Evolutionary conservation across 2,113 vertebrate species (phyloP), one percentile per base, ranked within the genome.

Genomic region (Lepus europaeus): DNA sequence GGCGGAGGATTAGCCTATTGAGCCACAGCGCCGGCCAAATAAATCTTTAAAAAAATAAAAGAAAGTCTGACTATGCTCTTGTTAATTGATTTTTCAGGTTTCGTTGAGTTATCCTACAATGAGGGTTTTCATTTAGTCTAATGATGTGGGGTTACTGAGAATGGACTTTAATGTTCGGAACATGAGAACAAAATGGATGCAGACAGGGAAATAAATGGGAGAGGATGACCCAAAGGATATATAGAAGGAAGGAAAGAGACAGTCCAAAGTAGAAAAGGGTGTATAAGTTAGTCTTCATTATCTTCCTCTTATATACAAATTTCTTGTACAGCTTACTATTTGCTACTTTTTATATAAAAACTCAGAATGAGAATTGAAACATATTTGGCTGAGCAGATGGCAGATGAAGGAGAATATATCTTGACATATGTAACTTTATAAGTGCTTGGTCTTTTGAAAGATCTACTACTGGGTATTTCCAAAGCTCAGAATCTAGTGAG

Each of bases 291-390:
- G 12, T 88, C 33, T 84, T 64, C 6, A 20, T 77, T 63, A 53
- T 76, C 45, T 78, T 89, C 36, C 89, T 33, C 27, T 84, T 23
- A 2, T 70, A 25, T 70, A 19, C 2, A 69, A 36, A 19, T 49
- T 87, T 81, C 10, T 61, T 69, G 61, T 4, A 87, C 49, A 56
- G 6, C 25, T 53, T 19, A 59, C 23, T 36, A n/a, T 51, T 76
- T 74, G 9, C 70, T 63, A n/a, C 63, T 91, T 90, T 72, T 86
- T 61, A 31, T 88, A 16, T 76, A n/a, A 53, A 95, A 70, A 19
- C 23, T 88, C 61, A 91, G 27, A 84, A 84, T 92, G 53, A 89
- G 20, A 83, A 13, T 5, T 69, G 17, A 70, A 33, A 19, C 5
- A 82, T n/a, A 53, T 56, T 70, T 72, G 22, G 68, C 61, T 51